Evolutionary conservation across 2,888 invertebrate species (phyloP), one percentile per base, ranked within the genome.

Genomic region (Julus scanicus): DNA sequence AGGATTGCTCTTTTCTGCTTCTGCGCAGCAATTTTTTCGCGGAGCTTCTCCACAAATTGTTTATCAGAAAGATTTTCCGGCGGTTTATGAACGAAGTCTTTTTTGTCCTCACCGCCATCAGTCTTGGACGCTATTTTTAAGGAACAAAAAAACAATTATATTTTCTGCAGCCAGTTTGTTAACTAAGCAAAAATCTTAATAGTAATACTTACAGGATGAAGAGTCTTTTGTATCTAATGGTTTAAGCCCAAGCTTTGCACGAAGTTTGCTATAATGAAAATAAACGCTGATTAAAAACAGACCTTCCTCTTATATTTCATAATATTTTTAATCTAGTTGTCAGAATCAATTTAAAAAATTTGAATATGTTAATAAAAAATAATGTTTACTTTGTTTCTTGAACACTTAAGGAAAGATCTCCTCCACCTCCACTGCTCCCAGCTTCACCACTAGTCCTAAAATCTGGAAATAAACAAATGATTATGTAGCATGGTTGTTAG

Each of bases 161-260:
- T 44, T 44, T 44, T 44, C 44, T 44, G 6, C 4, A 44, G 44
- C 3, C n/a, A 57, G n/a, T 87, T 1, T 48, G 87, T 29, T 44
- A 44, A 44, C 37, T n/a, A n/a, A n/a, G n/a, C 2, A 29, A 8
- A 87, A 40, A 4, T 63, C 20, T 29, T 40, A 49, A 11, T 63
- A 15, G 13, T 20, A 9, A 17, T 39, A 86, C 86, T 8, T n/a
- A 86, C 86, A n/a, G 40, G 91, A 90, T 11, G 91, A 91, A 2
- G n/a, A n/a, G 37, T 90, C 91, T 17, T 94, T 93, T 0, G 96
- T 93, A 91, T 98, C 96, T 4, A 99, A 93, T 0, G 99, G 99
- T 91, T 98, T 98, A 57, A 99, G 93, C 0, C 99, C 99, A 40
- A 99, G 94, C 92, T 98, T 98, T 1, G 97, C 97, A 91, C 99